Conservation (phyloP, 2,113 vertebrate species). For the Hepsetus odoe region DNA sequence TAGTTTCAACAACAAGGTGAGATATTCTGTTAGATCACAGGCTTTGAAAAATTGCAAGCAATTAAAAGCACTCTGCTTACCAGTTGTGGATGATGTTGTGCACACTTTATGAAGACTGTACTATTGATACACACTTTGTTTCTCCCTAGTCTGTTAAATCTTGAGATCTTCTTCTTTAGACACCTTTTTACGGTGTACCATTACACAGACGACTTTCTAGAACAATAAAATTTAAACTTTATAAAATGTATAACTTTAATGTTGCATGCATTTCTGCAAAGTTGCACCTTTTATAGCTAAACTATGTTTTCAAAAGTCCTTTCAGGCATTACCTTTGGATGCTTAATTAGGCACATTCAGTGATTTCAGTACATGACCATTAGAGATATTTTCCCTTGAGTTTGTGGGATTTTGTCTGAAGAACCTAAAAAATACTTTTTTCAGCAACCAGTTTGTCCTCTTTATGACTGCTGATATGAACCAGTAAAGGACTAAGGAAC, state of each 20-base stretch:
- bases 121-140: no score
- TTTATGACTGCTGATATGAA: slow-evolving; percentile 1
- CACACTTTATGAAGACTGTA: no score
- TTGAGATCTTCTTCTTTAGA: no score
- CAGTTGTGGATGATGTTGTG: no score
- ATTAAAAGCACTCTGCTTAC: no score
- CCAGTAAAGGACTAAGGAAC: neutral
- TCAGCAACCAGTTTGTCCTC: neutral
- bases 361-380: neutral
- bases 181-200: neutral
- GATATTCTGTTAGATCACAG: no score
- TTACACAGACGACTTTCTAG: neutral
- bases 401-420: neutral
- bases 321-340: neutral
- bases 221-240: neutral
- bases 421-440: neutral
- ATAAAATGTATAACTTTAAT: neutral
- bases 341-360: neutral
- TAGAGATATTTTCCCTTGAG: neutral
- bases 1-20: no score
- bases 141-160: no score
- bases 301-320: no score
- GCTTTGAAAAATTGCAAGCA: no score
- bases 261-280: neutral
- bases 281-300: neutral